Evolutionary conservation across 1,140 invertebrate genomes (phyloP).

Genomic region (Nasonia giraulti): DNA sequence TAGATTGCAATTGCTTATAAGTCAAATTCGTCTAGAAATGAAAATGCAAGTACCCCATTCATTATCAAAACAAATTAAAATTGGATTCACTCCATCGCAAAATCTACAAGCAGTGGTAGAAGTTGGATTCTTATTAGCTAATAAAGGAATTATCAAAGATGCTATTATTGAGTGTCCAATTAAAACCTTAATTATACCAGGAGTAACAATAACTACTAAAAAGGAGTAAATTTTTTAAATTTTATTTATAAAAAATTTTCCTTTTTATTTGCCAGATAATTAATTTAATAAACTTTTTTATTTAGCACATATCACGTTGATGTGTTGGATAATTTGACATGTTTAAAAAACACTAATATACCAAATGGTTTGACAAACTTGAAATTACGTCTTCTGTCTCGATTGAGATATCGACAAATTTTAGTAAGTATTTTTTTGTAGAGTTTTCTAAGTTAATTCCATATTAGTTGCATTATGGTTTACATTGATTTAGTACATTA

Average conservation of each 20-base stretch:
- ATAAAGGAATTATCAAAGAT: constrained; percentile 39
- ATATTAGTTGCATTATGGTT: background rate
- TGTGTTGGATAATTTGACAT: constrained; percentile 52
- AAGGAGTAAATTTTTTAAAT: constrained; percentile 40
- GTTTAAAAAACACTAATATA: constrained; percentile 47
- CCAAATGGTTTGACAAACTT: constrained; percentile 55
- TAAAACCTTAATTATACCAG: constrained; percentile 50
- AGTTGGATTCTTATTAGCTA: constrained; percentile 2
- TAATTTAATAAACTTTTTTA: constrained; percentile 24
- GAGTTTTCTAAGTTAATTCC: background rate
- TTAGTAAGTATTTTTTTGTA: constrained; percentile 47
- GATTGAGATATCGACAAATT: constrained; percentile 51
- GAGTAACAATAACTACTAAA: constrained; percentile 47
- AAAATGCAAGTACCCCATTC: constrained; percentile 25
- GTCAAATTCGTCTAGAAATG: constrained; percentile 51
- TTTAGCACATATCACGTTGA: constrained; percentile 53
- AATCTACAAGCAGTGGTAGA: constrained; percentile 40
- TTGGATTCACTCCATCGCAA: constrained; percentile 30
- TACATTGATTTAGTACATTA: too few species aligned
- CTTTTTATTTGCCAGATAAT: background rate
- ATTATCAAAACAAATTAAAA: constrained; percentile 19
- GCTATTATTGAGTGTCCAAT: constrained; percentile 53
- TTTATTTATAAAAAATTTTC: background rate
- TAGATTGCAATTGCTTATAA: constrained; percentile 51
- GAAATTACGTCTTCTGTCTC: constrained; percentile 52